Percentiles rank a stretch among this genome's conserved stretches.
Conservation (phyloP, 53 echinoderm and acorn worm species). For the Pentamera pediparva region DNA sequence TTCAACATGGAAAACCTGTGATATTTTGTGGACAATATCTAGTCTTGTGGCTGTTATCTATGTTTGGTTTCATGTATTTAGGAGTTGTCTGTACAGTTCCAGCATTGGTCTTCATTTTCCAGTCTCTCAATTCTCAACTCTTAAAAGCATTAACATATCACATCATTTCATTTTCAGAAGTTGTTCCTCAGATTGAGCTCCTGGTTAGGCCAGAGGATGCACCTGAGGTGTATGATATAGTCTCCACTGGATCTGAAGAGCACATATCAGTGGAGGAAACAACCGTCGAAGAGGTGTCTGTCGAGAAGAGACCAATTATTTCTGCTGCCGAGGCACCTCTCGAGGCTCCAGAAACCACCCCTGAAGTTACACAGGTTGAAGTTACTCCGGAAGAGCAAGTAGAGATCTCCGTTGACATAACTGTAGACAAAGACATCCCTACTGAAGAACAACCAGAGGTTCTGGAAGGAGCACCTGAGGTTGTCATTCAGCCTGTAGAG, state of each 20-base stretch:
- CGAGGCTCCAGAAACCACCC: constrained; percentile 7
- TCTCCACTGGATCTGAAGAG: constrained; percentile 33
- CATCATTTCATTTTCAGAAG: background rate
- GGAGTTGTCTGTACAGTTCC: too few species aligned
- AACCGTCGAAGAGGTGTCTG: constrained; percentile 19
- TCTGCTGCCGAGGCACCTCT: constrained; percentile 17
- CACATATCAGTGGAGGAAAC: constrained; percentile 21
- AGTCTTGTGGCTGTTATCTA: too few species aligned
- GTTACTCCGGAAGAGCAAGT: constrained; percentile 4
- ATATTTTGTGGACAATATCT: too few species aligned
- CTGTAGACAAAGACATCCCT: background rate
- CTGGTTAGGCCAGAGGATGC: constrained; percentile 37
- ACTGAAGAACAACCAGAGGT: background rate
- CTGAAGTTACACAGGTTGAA: background rate
- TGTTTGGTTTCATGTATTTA: too few species aligned
- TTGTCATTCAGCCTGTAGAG: constrained; percentile 13
- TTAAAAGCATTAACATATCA: background rate
- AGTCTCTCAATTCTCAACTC: too few species aligned
- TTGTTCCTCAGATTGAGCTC: constrained; percentile 36
- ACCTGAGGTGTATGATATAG: constrained; percentile 32
- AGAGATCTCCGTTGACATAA: constrained; percentile 1
- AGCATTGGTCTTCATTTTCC: too few species aligned
- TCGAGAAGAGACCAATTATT: background rate
- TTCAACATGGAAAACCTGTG: too few species aligned
- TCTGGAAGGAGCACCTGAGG: constrained; percentile 13